A percentile compares a stretch with the other conserved stretches of the same genome.
phyloP scores from a whole-genome alignment of 2,797 vertebrate genomes.

The Cottoperca gobio region DNA sequence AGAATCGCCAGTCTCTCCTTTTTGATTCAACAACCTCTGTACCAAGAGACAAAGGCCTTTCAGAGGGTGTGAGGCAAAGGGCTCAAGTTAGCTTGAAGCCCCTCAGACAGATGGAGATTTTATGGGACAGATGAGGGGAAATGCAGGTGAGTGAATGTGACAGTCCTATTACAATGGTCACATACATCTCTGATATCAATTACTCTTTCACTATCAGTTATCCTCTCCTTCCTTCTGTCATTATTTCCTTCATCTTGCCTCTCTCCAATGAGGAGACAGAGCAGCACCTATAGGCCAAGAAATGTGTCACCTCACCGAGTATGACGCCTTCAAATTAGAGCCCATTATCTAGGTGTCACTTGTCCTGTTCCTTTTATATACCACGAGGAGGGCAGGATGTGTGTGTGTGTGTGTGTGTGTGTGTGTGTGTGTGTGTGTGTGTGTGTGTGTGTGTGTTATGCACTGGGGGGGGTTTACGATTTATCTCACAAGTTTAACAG shows the following conservation, averaged over 20 bases:
- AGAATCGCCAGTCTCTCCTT: slow-evolving; percentile 17
- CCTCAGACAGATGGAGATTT: slow-evolving; percentile 78
- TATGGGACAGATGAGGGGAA: slow-evolving; percentile 69
- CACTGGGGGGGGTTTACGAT: slow-evolving; percentile 14
- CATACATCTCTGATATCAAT: slow-evolving; percentile 87
- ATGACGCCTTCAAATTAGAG: slow-evolving; percentile 88
- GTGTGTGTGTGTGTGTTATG: slow-evolving; percentile 17
- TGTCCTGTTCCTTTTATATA: slow-evolving; percentile 84
- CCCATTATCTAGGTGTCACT: slow-evolving; percentile 89
- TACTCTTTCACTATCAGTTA: slow-evolving; percentile 87
- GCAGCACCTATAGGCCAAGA: slow-evolving; percentile 77
- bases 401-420: slow-evolving; percentile 13
- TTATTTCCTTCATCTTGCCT: slow-evolving; percentile 43
- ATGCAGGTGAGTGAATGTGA: slow-evolving; percentile 74
- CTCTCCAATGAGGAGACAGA: slow-evolving; percentile 51
- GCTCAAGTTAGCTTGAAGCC: slow-evolving; percentile 50
- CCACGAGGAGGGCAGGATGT: slow-evolving; percentile 46
- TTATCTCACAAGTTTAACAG: slow-evolving; percentile 27
- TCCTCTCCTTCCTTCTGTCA: slow-evolving; percentile 58
- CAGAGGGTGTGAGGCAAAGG: slow-evolving; percentile 46
- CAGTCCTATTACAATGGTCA: slow-evolving; percentile 86
- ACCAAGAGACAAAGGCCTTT: slow-evolving; percentile 49
- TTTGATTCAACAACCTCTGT: slow-evolving; percentile 11
- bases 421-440: background rate
- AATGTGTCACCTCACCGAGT: slow-evolving; percentile 83